Conservation (phyloP, 2,113 vertebrate species). For the Martes martes region DNA sequence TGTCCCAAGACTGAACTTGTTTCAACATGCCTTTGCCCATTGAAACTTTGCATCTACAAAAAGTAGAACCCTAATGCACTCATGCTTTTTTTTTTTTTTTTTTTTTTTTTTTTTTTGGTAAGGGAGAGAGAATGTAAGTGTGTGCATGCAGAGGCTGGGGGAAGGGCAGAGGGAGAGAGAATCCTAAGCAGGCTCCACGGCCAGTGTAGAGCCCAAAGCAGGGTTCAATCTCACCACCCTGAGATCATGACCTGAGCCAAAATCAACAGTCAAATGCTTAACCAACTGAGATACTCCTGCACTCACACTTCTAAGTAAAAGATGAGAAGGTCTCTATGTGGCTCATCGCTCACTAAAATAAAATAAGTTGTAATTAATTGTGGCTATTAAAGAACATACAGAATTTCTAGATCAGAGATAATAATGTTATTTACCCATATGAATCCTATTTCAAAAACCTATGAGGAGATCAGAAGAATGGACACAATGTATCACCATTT, state of each 20-base stretch:
- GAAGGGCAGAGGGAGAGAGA: background rate
- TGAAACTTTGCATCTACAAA: conserved; percentile 65
- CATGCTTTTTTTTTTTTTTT: background rate
- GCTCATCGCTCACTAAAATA: conserved; percentile 20
- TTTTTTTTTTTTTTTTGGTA: background rate
- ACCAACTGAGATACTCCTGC: background rate
- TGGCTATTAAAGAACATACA: background rate
- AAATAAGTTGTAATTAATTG: background rate
- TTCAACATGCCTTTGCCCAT: conserved; percentile 49
- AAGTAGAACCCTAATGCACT: conserved; percentile 49
- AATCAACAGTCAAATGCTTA: background rate
- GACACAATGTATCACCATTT: background rate
- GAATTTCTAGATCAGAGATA: background rate
- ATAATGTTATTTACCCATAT: background rate
- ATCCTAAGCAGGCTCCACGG: background rate
- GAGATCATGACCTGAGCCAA: background rate
- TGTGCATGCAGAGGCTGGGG: background rate
- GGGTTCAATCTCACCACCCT: background rate
- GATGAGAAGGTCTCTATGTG: conserved; percentile 12
- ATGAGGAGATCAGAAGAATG: background rate
- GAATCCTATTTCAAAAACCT: background rate
- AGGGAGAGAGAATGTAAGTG: background rate
- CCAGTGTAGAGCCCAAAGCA: background rate
- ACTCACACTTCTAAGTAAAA: conserved; percentile 37
- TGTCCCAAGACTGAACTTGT: conserved; percentile 33